A percentile compares a stretch with the other conserved stretches of the same genome.
Conservation (phyloP, 1,140 invertebrate genomes). For the Drosophila funebris region DNA sequence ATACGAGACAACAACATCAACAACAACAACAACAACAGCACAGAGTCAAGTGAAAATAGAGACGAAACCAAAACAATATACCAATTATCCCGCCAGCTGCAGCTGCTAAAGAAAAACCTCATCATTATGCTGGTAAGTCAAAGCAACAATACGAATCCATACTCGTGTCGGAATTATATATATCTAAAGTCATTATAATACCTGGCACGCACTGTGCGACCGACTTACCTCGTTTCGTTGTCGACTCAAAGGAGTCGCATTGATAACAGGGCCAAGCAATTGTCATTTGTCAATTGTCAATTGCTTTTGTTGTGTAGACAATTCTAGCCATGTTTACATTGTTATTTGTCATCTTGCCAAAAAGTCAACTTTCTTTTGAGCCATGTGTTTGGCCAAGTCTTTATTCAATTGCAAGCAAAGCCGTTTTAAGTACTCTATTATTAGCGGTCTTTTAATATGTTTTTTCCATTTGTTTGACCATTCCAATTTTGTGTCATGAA, state of each 20-base stretch:
- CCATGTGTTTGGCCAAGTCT: constrained; percentile 41
- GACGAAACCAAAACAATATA: not conserved
- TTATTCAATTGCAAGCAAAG: constrained; percentile 41
- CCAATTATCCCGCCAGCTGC: constrained; percentile 13
- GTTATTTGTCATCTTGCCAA: constrained; percentile 32
- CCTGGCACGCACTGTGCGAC: constrained; percentile 28
- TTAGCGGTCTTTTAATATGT: constrained; percentile 37
- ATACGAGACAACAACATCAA: no score
- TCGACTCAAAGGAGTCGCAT: constrained; percentile 13
- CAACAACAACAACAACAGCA: constrained; percentile 16
- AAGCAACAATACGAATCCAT: not conserved
- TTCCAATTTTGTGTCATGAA: constrained; percentile 59
- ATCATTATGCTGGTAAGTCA: constrained; percentile 45
- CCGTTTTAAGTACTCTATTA: constrained; percentile 40
- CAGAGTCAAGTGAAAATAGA: constrained; percentile 31
- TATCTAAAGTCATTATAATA: constrained; percentile 14
- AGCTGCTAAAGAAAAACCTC: not conserved
- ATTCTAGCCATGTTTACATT: constrained; percentile 46
- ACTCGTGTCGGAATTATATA: not conserved
- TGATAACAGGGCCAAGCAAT: constrained; percentile 25
- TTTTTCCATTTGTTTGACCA: constrained; percentile 14
- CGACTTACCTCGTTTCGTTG: constrained; percentile 29
- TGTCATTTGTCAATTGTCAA: constrained; percentile 6
- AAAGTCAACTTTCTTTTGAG: constrained; percentile 69
- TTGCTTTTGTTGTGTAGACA: constrained; percentile 13